A percentile compares a stretch with the other conserved stretches of the same genome.
phyloP scores from a whole-genome alignment of 2,113 vertebrate genomes.

The Carollia perspicillata region DNA sequence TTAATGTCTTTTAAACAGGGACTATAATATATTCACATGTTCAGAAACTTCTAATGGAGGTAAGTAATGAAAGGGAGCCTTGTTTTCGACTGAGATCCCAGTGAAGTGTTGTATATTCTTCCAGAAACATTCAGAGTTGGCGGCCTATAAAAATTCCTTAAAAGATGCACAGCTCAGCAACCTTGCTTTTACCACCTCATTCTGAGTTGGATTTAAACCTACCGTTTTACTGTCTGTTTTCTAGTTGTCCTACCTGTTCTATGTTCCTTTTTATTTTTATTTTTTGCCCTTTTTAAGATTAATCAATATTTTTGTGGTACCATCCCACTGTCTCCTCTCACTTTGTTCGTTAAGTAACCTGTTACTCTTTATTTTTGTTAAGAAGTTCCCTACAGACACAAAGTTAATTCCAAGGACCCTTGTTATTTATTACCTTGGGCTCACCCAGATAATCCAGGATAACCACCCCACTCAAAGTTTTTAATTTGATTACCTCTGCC shows the following conservation, averaged over 20 bases:
- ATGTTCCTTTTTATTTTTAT: neutral
- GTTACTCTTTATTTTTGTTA: neutral
- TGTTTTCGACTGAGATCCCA: neutral
- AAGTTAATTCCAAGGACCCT: neutral
- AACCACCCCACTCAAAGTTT: neutral
- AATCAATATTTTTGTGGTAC: neutral
- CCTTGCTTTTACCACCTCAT: neutral
- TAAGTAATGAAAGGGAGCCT: neutral
- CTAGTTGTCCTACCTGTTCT: neutral
- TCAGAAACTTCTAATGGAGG: neutral
- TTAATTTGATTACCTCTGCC: neutral
- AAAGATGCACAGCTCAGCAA: neutral
- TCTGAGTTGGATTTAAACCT: neutral
- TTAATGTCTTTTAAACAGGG: neutral
- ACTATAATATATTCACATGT: neutral
- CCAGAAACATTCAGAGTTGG: neutral
- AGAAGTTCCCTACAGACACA: neutral
- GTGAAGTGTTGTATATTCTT: neutral
- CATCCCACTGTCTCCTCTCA: neutral
- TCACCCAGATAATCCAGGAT: neutral
- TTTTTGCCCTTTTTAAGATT: neutral
- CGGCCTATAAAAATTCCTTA: neutral
- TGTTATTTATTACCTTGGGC: neutral
- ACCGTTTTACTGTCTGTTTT: neutral
- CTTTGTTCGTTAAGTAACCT: neutral